Conservation (phyloP, 2,888 invertebrate genomes). For the Xanthia icteritia region DNA sequence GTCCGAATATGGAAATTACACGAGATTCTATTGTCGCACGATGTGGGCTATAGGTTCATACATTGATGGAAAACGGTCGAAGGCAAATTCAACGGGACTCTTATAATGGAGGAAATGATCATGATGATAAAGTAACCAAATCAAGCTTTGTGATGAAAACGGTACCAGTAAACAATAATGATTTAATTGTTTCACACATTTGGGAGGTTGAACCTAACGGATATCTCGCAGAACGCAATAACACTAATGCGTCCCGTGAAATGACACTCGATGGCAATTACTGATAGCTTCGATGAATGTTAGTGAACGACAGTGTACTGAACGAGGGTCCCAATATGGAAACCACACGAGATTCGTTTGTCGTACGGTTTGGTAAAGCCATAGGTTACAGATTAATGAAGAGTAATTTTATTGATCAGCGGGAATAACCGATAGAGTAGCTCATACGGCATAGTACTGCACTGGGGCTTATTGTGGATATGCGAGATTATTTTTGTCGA, state of each 20-base stretch:
- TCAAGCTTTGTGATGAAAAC: too few species aligned
- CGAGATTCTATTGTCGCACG: too few species aligned
- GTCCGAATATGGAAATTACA: too few species aligned
- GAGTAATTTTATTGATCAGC: background rate
- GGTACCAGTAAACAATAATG: too few species aligned
- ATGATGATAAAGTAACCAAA: too few species aligned
- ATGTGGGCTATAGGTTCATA: too few species aligned
- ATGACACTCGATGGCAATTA: constrained; percentile 89
- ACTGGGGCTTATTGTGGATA: constrained; percentile 55
- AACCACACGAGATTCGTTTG: background rate
- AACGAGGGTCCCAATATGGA: background rate
- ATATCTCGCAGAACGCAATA: constrained; percentile 81
- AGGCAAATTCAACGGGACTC: too few species aligned
- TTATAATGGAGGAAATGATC: too few species aligned
- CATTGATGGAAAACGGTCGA: too few species aligned
- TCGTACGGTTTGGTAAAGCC: background rate
- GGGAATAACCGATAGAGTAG: constrained; percentile 69
- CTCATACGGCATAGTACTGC: constrained; percentile 66
- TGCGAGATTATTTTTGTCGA: background rate
- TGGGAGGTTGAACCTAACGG: constrained; percentile 75
- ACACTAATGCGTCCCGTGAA: constrained; percentile 89
- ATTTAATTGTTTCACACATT: constrained; percentile 65
- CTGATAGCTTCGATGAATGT: constrained; percentile 81
- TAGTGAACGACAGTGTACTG: constrained; percentile 75
- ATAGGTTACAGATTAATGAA: background rate